These are phyloP conservation scores for Cygnus olor DNA, from an alignment of 2,797 vertebrate species.

Conservation along the genomic window DNA sequence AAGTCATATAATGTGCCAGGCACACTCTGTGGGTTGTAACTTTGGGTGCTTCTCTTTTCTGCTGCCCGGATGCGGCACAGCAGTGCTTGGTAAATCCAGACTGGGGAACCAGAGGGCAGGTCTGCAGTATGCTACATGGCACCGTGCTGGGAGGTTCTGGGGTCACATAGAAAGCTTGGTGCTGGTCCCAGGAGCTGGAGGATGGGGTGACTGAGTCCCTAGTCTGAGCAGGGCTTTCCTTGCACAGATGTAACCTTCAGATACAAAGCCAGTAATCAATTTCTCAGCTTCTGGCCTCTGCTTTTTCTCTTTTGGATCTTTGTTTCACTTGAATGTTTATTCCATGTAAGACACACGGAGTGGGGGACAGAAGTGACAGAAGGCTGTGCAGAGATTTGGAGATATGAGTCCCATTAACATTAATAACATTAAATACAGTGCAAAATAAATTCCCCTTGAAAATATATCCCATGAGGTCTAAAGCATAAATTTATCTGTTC, in stretches of 20 bases:
- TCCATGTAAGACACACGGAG: not conserved
- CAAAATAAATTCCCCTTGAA: conserved; percentile 4
- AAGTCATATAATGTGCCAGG: not conserved
- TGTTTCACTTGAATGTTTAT: not conserved
- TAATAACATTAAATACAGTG: conserved; percentile 26
- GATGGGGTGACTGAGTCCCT: not conserved
- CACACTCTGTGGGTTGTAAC: too few relatives aligned
- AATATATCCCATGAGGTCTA: not conserved
- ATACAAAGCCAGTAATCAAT: not conserved
- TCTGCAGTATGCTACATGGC: not conserved
- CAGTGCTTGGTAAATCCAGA: not conserved
- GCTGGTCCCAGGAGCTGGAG: not conserved
- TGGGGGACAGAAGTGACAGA: not conserved
- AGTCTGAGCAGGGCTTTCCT: not conserved
- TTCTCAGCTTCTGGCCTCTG: not conserved
- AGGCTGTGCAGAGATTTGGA: not conserved
- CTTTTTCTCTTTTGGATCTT: not conserved
- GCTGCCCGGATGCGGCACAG: not conserved
- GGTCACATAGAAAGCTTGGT: not conserved
- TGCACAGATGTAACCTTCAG: not conserved
- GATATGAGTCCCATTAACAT: not conserved
- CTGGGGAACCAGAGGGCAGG: not conserved
- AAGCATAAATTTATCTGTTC: conserved; percentile 7
- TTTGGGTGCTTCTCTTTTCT: not conserved
- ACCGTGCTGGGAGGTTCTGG: not conserved